These are phyloP conservation scores for Sebastes iracundus DNA, from an alignment of 2,797 vertebrate genomes.

Conservation along the genomic window DNA sequence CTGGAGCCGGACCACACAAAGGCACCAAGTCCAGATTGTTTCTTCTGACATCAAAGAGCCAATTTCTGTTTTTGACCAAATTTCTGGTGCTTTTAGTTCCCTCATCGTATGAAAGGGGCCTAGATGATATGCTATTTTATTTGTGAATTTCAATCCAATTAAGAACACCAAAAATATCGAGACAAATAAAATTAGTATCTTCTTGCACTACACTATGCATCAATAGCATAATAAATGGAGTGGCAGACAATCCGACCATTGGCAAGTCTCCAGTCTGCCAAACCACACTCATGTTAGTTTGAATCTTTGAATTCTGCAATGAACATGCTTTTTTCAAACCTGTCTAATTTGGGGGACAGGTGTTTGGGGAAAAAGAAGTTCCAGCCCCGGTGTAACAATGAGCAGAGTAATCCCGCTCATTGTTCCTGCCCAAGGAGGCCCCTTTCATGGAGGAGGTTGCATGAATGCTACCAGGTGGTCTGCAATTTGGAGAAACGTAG, in stretches of 20 bases:
- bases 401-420: conserved; percentile 81
- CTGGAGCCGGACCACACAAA: conserved; percentile 79
- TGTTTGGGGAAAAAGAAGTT: conserved; percentile 84
- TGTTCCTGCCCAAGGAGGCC: conserved; percentile 82
- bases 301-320: conserved; percentile 75
- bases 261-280: conserved; percentile 65
- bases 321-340: conserved; percentile 73
- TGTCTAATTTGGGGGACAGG: conserved; percentile 83
- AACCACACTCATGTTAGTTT: conserved; percentile 65
- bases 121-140: conserved; percentile 74
- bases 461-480: conserved; percentile 88
- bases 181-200: conserved; percentile 72
- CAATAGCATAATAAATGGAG: conserved; percentile 68
- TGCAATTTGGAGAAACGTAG: conserved; percentile 84
- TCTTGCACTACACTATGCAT: conserved; percentile 58
- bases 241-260: conserved; percentile 58
- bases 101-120: conserved; percentile 67
- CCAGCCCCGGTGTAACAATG: conserved; percentile 80
- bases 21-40: conserved; percentile 77
- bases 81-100: conserved; percentile 76
- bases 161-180: conserved; percentile 71
- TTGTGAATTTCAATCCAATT: conserved; percentile 78
- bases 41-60: conserved; percentile 80
- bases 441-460: conserved; percentile 80
- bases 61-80: conserved; percentile 81